These are phyloP conservation scores for Leptothorax acervorum DNA, from an alignment of 2,888 invertebrate genomes.

Conservation along the genomic window DNA sequence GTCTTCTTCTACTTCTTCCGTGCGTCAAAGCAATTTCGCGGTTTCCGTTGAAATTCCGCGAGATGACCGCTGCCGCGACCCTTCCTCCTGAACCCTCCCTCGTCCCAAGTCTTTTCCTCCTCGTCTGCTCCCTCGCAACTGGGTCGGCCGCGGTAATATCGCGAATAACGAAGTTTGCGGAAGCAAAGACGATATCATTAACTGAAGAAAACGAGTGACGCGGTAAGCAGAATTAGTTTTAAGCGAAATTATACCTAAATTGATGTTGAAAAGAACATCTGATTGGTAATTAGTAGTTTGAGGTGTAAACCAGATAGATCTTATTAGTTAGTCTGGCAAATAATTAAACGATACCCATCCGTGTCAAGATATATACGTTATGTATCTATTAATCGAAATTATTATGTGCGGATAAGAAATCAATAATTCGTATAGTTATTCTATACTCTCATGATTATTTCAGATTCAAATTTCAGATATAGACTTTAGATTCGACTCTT, in stretches of 20 bases:
- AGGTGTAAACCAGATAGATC: background rate
- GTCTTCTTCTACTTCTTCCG: constrained; percentile 22
- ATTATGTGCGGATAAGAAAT: background rate
- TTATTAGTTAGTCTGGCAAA: background rate
- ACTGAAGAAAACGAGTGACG: constrained; percentile 3
- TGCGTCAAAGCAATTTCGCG: constrained; percentile 37
- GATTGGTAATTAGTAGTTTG: constrained; percentile 8
- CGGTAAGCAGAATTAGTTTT: constrained; percentile 10
- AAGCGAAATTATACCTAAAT: background rate
- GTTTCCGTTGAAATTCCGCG: constrained; percentile 32
- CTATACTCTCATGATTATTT: background rate
- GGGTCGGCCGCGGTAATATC: constrained; percentile 35
- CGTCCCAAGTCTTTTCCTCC: background rate
- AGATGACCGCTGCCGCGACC: constrained; percentile 25
- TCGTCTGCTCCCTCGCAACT: constrained; percentile 18
- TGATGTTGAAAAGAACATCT: constrained; percentile 8
- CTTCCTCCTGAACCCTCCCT: background rate
- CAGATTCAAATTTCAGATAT: background rate
- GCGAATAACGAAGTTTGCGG: constrained; percentile 35
- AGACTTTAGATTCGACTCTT: background rate
- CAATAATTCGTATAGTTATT: background rate
- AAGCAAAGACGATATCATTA: constrained; percentile 34
- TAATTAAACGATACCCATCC: background rate
- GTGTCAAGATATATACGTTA: background rate
- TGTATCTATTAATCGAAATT: background rate